A percentile compares a stretch with the other conserved stretches of the same genome.
These are phyloP conservation scores for Dilophus febrilis DNA, from an alignment of 2,888 invertebrate species.

Conservation along the genomic window DNA sequence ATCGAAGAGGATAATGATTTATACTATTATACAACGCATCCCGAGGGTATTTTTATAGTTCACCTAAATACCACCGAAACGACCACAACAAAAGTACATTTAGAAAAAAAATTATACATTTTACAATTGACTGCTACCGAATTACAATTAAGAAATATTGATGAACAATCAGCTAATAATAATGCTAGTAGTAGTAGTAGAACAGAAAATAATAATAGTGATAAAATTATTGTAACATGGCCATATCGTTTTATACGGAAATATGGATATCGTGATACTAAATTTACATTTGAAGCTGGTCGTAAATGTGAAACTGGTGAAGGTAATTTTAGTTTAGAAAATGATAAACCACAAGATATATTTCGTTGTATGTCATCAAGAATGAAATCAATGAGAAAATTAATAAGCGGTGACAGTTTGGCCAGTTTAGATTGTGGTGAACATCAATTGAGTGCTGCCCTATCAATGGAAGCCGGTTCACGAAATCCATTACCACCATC, in stretches of 20 bases:
- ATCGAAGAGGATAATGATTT: constrained; percentile 78
- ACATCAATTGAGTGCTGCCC: constrained; percentile 53
- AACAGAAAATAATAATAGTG: neutral
- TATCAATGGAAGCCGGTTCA: constrained; percentile 67
- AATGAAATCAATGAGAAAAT: constrained; percentile 76
- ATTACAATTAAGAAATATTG: constrained; percentile 49
- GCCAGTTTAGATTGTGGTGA: constrained; percentile 53
- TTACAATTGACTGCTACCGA: constrained; percentile 58
- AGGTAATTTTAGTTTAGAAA: constrained; percentile 64
- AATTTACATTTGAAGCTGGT: constrained; percentile 77
- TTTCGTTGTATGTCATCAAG: constrained; percentile 64
- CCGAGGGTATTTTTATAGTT: constrained; percentile 65
- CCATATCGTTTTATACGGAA: constrained; percentile 68
- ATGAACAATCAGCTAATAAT: constrained; percentile 32
- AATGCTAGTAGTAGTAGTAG: constrained; percentile 18
- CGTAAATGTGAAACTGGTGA: constrained; percentile 75
- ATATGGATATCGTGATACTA: constrained; percentile 72
- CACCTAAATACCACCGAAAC: constrained; percentile 63
- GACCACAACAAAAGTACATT: constrained; percentile 56
- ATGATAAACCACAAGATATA: constrained; percentile 67
- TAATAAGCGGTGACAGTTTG: constrained; percentile 50
- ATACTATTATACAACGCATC: constrained; percentile 67
- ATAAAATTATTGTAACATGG: constrained; percentile 51
- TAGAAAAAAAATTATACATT: constrained; percentile 53
- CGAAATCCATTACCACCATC: constrained; percentile 63